These are phyloP conservation scores for Indicator indicator DNA, from an alignment of 2,113 vertebrate species.

Conservation along the genomic window DNA sequence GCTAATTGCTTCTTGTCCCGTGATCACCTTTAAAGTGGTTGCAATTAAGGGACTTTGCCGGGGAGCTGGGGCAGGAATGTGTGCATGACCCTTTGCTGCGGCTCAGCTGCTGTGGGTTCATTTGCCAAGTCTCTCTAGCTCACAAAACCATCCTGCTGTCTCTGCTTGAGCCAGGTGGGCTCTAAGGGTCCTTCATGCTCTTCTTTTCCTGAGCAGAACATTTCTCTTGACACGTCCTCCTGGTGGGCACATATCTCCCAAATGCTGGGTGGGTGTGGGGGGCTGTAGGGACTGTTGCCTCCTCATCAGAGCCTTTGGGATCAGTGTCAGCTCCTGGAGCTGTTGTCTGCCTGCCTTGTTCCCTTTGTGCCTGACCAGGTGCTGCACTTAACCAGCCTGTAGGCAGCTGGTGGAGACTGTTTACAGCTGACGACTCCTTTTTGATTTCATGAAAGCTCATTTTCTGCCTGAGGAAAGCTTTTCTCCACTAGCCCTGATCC, in stretches of 20 bases:
- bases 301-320: not conserved
- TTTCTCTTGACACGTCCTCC: not conserved
- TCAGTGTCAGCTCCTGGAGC: not conserved
- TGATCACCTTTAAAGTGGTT: not conserved
- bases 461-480: slow-evolving; percentile 69
- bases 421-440: slow-evolving; percentile 22
- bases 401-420: slow-evolving; percentile 75
- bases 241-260: not conserved
- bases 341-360: not conserved
- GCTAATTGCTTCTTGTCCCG: not conserved
- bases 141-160: not conserved
- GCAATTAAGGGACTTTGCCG: not conserved
- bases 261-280: not conserved
- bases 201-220: not conserved
- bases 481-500: slow-evolving; percentile 51
- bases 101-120: not conserved
- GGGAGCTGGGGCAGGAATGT: not conserved
- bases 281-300: not conserved
- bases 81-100: not conserved
- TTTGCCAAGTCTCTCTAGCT: rapidly evolving
- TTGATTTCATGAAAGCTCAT: slow-evolving; percentile 62
- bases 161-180: not conserved
- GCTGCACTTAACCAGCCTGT: slow-evolving; percentile 66
- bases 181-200: not conserved
- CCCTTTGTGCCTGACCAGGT: slow-evolving; percentile 21